Conservation (phyloP, 2,888 invertebrate genomes). For the Lithophane ornitopus region DNA sequence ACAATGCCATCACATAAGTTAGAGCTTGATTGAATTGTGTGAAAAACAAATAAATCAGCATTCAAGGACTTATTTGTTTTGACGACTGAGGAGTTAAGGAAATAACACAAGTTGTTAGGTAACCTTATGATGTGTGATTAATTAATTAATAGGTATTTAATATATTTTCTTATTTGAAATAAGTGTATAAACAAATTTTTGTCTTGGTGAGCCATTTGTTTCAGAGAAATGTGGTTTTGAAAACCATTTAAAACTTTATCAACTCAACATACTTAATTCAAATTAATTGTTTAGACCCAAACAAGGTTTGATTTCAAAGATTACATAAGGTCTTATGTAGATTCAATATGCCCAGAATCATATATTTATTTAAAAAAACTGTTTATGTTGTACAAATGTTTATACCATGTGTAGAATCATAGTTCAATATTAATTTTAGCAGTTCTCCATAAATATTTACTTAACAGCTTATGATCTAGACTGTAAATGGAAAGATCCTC, state of each 20-base stretch:
- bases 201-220: neutral
- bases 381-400: conserved; percentile 27
- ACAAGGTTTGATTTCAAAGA: conserved; percentile 14
- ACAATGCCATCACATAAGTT: conserved; percentile 14
- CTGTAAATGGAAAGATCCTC: conserved; percentile 39
- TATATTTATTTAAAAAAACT: conserved; percentile 19
- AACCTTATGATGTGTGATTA: neutral
- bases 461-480: conserved; percentile 21
- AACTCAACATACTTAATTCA: neutral
- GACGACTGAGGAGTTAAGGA: neutral
- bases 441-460: conserved; percentile 52
- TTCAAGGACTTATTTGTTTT: conserved; percentile 33
- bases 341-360: neutral
- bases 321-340: conserved; percentile 32
- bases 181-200: neutral
- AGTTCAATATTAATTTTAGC: conserved; percentile 50
- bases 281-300: neutral
- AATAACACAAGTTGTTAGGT: conserved; percentile 14
- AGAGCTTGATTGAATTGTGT: conserved; percentile 20
- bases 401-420: conserved; percentile 24
- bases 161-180: neutral
- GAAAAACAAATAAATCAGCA: conserved; percentile 36
- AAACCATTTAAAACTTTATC: neutral
- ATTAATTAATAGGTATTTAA: neutral
- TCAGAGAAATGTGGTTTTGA: neutral